Conservation (phyloP, 2,888 invertebrate genomes). For the Monopis laevigella region DNA sequence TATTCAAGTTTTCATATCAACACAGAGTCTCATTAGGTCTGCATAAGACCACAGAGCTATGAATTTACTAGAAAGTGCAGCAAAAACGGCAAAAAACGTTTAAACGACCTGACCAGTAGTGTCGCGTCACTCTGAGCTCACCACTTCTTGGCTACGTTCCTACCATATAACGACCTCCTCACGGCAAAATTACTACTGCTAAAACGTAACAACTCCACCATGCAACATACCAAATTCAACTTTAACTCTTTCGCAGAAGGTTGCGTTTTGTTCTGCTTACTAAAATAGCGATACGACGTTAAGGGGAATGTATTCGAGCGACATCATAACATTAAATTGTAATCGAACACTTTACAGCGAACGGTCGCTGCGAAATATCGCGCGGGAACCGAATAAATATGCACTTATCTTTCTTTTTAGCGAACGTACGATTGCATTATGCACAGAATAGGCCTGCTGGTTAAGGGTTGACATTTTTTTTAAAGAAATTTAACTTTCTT, state of each 20-base stretch:
- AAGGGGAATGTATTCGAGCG: slow-evolving; percentile 19
- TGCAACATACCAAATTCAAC: neutral
- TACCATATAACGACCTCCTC: slow-evolving; percentile 40
- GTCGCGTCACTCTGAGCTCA: slow-evolving; percentile 24
- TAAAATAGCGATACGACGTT: neutral
- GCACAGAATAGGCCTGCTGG: slow-evolving; percentile 24
- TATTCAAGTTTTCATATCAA: neutral
- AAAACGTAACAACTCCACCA: slow-evolving; percentile 8
- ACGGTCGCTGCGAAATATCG: slow-evolving; percentile 59
- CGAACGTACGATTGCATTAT: slow-evolving; percentile 61
- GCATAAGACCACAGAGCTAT: slow-evolving; percentile 30
- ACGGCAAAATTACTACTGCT: slow-evolving; percentile 24
- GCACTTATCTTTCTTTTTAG: slow-evolving; percentile 65
- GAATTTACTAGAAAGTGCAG: slow-evolving; percentile 27
- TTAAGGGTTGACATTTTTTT: neutral
- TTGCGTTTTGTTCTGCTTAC: slow-evolving; percentile 20
- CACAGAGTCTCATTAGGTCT: slow-evolving; percentile 22
- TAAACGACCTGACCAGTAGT: slow-evolving; percentile 9
- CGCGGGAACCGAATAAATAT: slow-evolving; percentile 60
- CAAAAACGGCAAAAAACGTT: slow-evolving; percentile 21
- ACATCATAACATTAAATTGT: slow-evolving; percentile 63
- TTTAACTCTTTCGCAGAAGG: slow-evolving; percentile 18
- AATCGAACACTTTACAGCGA: slow-evolving; percentile 63
- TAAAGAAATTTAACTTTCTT: neutral
- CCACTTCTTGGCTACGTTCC: slow-evolving; percentile 35